Percentiles rank a stretch among this genome's conserved stretches.
Conservation (phyloP, 2,888 invertebrate species). For the Watsonalla cultraria region DNA sequence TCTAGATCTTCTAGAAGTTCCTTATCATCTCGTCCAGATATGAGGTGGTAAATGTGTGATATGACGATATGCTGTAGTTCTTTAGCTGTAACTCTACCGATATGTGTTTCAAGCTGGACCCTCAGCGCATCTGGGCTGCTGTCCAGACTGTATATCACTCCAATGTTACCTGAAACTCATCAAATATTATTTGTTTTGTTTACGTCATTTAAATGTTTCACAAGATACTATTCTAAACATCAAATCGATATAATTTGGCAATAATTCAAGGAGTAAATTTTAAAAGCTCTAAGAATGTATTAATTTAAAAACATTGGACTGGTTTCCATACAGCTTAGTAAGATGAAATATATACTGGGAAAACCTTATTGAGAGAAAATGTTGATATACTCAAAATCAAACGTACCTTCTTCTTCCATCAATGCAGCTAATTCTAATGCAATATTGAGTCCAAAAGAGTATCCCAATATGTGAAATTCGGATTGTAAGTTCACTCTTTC, state of each 20-base stretch:
- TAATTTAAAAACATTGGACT: too few relatives aligned
- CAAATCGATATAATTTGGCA: too few relatives aligned
- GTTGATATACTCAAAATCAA: too few relatives aligned
- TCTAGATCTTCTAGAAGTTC: slow-evolving; percentile 17
- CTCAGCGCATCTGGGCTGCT: slow-evolving; percentile 45
- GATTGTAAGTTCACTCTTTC: slow-evolving; percentile 13
- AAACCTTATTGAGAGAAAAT: too few relatives aligned
- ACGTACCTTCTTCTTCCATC: slow-evolving; percentile 36
- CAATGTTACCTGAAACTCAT: slow-evolving; percentile 29
- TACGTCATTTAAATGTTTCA: too few relatives aligned
- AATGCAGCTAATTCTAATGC: slow-evolving; percentile 24
- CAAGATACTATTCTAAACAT: too few relatives aligned
- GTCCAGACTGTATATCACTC: slow-evolving; percentile 44
- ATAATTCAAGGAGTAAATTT: too few relatives aligned
- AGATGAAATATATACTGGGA: background rate
- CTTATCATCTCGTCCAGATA: slow-evolving; percentile 16
- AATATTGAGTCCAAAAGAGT: slow-evolving; percentile 26
- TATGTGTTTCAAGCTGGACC: slow-evolving; percentile 31
- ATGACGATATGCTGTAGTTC: slow-evolving; percentile 31
- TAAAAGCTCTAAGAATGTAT: too few relatives aligned
- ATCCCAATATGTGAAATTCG: slow-evolving; percentile 25
- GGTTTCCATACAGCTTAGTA: background rate
- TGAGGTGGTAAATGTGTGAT: slow-evolving; percentile 24
- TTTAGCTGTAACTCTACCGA: slow-evolving; percentile 28
- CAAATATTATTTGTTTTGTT: too few relatives aligned